Base-by-base conservation (phyloP, 1,140 invertebrate genomes). In the Drosophila rufa region DNA sequence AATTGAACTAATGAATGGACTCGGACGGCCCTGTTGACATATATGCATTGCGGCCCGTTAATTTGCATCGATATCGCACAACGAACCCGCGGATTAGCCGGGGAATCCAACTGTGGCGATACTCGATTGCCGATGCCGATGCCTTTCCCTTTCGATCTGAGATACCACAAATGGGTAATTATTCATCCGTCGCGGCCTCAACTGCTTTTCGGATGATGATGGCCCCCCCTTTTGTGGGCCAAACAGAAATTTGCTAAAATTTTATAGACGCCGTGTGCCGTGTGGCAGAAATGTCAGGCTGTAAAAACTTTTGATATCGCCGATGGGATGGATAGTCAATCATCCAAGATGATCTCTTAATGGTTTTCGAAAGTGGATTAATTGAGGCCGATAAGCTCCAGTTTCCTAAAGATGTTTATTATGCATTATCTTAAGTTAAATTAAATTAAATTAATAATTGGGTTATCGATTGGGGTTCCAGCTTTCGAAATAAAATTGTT, bases 1-100 rank as follows among this genome's bases (percentile, higher is more conserved):
- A 86, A 86, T 87, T 87, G 83, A 87, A 80, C 80, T 77, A 86
- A 86, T 86, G 80, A 89, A 83, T 89, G 62, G 76, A 89, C 45
- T 50, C 30, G 53, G 27, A 30, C 38, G 50, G 68, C 65, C 43
- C 61, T 56, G 83, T 82, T 86, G 82, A 86, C 80, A 82, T 65
- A 78, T 71, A 65, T 65, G 71, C 59, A 75, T 75, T 57, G 59
- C 45, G 55, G 55, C 14, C 80, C 36, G 76, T 76, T 79, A 73
- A 81, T 76, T 84, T 60, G 53, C 58, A 53, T 66, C 59, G 46
- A 80, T 67, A 79, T 61, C 25, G 51, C 60, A 43, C 25, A 68
- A 55, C 51, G 55, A 75, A 75, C 65, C 61, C 43, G 45, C 15
- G 67, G 53, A 71, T 73, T 71, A 42, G 43, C 36, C 27, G 45